Percentiles rank a stretch among this genome's conserved stretches.
Evolutionary conservation across 2,113 vertebrate genomes (phyloP).

Genomic region (Oceanodroma tethys): DNA sequence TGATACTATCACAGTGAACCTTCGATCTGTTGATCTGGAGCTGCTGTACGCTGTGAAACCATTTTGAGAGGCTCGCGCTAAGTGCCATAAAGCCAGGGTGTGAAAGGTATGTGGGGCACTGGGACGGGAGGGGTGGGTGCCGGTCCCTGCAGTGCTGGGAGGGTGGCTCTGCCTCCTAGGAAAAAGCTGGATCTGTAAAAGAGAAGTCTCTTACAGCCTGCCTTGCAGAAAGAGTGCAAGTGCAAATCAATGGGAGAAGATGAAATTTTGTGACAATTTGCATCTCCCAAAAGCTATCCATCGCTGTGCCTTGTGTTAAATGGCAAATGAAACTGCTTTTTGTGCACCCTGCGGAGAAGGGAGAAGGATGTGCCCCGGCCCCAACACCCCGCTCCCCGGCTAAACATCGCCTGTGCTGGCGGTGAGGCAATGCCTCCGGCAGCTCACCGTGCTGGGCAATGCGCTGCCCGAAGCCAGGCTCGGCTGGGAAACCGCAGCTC

Average conservation of each 20-base stretch:
- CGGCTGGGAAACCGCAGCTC: neutral
- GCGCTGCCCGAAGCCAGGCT: neutral
- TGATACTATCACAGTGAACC: neutral
- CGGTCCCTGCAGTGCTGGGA: accelerated
- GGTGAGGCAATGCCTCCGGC: neutral
- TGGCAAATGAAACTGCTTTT: neutral
- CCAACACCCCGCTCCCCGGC: neutral
- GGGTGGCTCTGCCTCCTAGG: neutral
- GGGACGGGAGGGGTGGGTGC: neutral
- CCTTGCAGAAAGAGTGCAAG: neutral
- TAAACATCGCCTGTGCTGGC: neutral
- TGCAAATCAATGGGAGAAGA: neutral
- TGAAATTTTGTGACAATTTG: neutral
- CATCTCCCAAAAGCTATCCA: neutral
- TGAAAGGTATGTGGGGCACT: neutral
- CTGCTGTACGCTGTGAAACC: neutral
- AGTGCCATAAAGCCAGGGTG: neutral
- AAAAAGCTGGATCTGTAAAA: neutral
- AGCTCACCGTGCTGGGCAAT: accelerated
- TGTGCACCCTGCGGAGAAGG: neutral
- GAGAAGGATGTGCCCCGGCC: neutral
- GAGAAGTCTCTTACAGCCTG: neutral
- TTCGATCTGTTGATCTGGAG: neutral
- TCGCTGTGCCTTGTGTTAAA: neutral
- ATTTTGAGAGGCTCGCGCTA: neutral